A percentile compares a stretch with the other conserved stretches of the same genome.
phyloP scores from a whole-genome alignment of 2,113 vertebrate species.

The Dasyprocta punctata region DNA sequence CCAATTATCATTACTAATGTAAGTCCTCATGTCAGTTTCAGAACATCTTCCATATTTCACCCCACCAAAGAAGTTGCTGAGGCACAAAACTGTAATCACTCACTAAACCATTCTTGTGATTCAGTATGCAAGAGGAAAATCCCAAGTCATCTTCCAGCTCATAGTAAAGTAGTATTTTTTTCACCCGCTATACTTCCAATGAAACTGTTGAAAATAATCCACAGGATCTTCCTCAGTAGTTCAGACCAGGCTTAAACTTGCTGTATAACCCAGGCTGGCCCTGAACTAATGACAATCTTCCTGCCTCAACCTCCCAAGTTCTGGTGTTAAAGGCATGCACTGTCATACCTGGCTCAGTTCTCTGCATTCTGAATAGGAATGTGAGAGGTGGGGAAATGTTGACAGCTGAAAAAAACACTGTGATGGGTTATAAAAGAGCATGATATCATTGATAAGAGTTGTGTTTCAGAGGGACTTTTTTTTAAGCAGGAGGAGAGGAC shows the following conservation, averaged over 20 bases:
- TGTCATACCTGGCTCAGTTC: not conserved
- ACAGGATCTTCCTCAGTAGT: not conserved
- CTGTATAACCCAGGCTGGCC: not conserved
- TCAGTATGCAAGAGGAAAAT: conserved; percentile 12
- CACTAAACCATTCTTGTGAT: not conserved
- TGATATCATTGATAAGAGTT: not conserved
- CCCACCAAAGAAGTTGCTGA: not conserved
- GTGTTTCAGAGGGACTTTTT: not conserved
- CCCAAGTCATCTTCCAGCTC: conserved; percentile 21
- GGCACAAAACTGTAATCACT: not conserved
- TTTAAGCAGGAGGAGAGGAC: not conserved
- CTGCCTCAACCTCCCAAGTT: not conserved
- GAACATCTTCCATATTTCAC: not conserved
- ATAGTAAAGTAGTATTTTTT: conserved; percentile 6
- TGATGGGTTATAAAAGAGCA: not conserved
- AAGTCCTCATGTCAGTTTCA: not conserved
- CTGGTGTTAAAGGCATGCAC: not conserved
- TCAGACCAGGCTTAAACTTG: not conserved
- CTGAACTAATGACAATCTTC: not conserved
- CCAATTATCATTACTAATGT: not conserved
- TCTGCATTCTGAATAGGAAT: conserved; percentile 29
- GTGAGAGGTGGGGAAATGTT: not conserved
- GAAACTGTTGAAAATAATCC: conserved; percentile 42
- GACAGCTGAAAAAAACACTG: not conserved
- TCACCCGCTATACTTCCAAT: not conserved